Evolutionary conservation across 2,888 invertebrate genomes (phyloP), one percentile per base, ranked within the genome.

Genomic region (Polyploca ridens): DNA sequence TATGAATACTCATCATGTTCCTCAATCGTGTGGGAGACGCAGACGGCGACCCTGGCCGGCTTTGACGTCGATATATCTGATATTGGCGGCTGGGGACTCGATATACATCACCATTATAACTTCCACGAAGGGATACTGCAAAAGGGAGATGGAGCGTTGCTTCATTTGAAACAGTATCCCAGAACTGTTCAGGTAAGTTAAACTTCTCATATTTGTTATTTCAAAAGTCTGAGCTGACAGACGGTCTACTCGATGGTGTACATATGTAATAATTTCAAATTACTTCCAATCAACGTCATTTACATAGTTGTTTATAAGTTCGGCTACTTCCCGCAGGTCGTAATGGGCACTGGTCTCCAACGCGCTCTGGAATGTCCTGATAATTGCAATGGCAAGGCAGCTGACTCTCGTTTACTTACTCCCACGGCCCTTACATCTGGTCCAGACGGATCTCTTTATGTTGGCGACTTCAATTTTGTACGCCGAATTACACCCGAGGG

Each of bases 81-180:
- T 86, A 97, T 99, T 64, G 99, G 99, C 0, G 99, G 99, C 61
- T 99, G 99, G 99, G 99, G 99, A 63, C 94, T 99, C 64, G 98
- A 99, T 87, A 98, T 99, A 71, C 99, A 99, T 91, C 99, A 99
- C 90, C 98, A 99, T 88, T 99, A 99, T 91, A 99, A 99, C 89
- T 99, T 99, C 95, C 98, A 99, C 84, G 99, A 99, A 94, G 99
- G 98, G 33, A 99, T 99, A 70, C 94, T 99, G 59, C 99, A 99
- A 89, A 99, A 99, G 87, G 99, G 99, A 54, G 99, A 99, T 84
- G 99, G 99, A 64, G 98, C 98, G 3, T 97, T 98, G 58, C 95
- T 99, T 46, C 99, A 99, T 89, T 96, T 99, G 90, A 99, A 98
- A 83, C 97, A 98, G 83, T 98, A 98, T 83, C 98, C 98, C 59